phyloP scores from a whole-genome alignment of 2,113 vertebrate species.

The Montifringilla adamsi region DNA sequence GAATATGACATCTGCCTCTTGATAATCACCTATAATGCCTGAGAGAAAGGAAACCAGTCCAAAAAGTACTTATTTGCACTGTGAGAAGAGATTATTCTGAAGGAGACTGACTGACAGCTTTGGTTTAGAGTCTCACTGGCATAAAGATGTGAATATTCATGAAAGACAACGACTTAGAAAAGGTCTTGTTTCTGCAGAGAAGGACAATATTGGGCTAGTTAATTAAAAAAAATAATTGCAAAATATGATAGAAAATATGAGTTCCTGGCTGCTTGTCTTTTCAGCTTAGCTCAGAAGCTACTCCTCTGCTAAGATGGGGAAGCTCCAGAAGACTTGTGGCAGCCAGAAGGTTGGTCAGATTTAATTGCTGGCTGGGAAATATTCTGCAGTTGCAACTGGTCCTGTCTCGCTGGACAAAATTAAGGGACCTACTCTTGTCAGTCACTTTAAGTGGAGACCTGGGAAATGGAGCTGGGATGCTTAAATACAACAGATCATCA shows the following conservation, averaged over 20 bases:
- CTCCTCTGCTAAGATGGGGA: not conserved
- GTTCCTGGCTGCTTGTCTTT: not conserved
- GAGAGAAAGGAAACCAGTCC: not conserved
- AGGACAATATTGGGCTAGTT: not conserved
- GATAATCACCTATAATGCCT: constrained; percentile 36
- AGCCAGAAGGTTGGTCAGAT: not conserved
- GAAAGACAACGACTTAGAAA: not conserved
- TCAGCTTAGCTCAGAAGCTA: not conserved
- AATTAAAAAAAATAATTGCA: not conserved
- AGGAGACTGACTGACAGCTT: not conserved
- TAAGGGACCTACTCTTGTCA: not conserved
- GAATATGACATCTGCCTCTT: constrained; percentile 21
- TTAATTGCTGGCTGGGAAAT: not conserved
- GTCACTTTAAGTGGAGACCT: not conserved
- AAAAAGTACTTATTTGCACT: not conserved
- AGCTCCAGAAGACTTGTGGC: not conserved
- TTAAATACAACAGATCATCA: not conserved
- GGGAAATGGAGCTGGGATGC: not conserved
- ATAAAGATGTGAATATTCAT: not conserved
- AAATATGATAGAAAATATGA: not conserved
- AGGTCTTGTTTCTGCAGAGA: not conserved
- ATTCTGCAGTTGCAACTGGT: not conserved
- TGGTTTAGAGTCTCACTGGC: not conserved
- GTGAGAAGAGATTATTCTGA: not conserved
- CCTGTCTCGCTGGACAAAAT: not conserved